A percentile compares a stretch with the other conserved stretches of the same genome.
phyloP scores from a whole-genome alignment of 2,113 vertebrate species.

The Megaceryle maxima region DNA sequence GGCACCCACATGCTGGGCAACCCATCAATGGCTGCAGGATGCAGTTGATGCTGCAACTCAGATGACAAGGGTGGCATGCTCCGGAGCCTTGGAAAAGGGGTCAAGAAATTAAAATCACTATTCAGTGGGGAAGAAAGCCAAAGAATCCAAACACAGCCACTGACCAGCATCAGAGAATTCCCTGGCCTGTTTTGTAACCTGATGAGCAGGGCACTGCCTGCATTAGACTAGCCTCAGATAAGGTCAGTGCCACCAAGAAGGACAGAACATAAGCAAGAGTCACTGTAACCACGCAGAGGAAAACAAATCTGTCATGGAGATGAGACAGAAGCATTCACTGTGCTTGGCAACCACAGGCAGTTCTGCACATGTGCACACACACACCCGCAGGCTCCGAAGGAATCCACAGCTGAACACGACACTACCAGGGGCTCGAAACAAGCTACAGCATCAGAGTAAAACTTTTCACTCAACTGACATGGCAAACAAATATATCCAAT shows the following conservation, averaged over 20 bases:
- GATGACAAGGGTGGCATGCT: neutral
- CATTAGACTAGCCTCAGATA: neutral
- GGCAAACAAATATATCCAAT: constrained; percentile 16
- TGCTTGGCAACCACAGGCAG: neutral
- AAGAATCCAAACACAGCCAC: neutral
- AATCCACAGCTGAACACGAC: neutral
- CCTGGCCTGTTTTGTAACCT: neutral
- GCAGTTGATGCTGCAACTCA: neutral
- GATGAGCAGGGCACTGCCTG: rapidly evolving
- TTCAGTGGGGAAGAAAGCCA: neutral
- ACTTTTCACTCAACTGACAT: neutral
- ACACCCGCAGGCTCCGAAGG: rapidly evolving
- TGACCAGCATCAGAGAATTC: neutral
- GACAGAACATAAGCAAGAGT: neutral
- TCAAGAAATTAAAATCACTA: neutral
- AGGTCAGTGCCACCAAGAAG: neutral
- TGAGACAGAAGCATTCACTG: neutral
- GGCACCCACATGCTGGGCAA: rapidly evolving
- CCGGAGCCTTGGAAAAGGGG: neutral
- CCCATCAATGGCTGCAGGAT: rapidly evolving
- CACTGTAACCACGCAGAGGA: neutral
- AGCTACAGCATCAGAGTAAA: neutral
- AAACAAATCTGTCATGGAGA: neutral
- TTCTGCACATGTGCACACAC: neutral
- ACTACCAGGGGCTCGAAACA: neutral